A percentile compares a stretch with the other conserved stretches of the same genome.
phyloP scores from a whole-genome alignment of 2,113 vertebrate genomes.

The Syngnathus typhle region DNA sequence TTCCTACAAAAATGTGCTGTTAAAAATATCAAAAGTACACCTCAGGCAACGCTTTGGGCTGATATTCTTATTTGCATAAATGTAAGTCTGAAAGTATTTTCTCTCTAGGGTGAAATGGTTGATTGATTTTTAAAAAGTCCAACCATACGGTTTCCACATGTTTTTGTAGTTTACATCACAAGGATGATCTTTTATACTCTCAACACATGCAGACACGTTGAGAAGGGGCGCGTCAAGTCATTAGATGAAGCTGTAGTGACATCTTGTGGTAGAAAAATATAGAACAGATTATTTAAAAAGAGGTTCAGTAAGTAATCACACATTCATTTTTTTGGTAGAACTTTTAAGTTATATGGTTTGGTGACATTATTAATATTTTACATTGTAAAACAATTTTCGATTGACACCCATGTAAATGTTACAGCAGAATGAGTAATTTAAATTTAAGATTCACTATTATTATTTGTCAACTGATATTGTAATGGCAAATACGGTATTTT shows the following conservation, averaged over 20 bases:
- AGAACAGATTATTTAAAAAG: neutral
- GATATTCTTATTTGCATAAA: slow-evolving; percentile 21
- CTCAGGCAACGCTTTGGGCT: slow-evolving; percentile 29
- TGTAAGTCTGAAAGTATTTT: slow-evolving; percentile 12
- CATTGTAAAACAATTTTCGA: too few species aligned
- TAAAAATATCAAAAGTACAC: slow-evolving; percentile 9
- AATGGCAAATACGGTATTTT: too few species aligned
- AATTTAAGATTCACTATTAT: too few species aligned
- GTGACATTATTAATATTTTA: too few species aligned
- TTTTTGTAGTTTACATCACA: slow-evolving; percentile 17
- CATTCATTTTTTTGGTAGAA: too few species aligned
- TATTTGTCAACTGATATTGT: too few species aligned
- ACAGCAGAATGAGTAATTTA: too few species aligned
- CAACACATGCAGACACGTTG: slow-evolving; percentile 2
- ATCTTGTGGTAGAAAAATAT: slow-evolving; percentile 35
- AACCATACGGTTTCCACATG: slow-evolving; percentile 16
- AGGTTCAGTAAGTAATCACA: too few species aligned
- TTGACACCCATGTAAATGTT: too few species aligned
- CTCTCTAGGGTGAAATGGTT: slow-evolving; percentile 19
- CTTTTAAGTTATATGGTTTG: too few species aligned
- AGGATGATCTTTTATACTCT: slow-evolving; percentile 21
- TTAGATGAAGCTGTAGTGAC: slow-evolving; percentile 40
- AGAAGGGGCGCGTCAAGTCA: neutral
- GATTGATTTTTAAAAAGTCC: slow-evolving; percentile 5
- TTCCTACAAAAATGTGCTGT: slow-evolving; percentile 15